A percentile compares a stretch with the other conserved stretches of the same genome.
These are phyloP conservation scores for Vesta saturnalis DNA, from an alignment of 2,888 invertebrate genomes.

Conservation along the genomic window DNA sequence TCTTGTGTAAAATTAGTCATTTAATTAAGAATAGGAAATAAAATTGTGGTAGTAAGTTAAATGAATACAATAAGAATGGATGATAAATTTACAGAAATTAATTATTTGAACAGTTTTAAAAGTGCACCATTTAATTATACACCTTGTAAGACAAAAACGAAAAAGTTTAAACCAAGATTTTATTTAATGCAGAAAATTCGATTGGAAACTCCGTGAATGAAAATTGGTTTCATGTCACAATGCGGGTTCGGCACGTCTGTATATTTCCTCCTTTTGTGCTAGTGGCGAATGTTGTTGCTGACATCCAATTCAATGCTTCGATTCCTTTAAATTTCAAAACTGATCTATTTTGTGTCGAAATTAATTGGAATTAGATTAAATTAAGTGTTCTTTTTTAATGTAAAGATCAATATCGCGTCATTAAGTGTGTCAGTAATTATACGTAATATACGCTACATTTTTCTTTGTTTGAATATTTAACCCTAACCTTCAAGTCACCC, in stretches of 20 bases:
- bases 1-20: no score
- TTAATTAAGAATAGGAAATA: no score
- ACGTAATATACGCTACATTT: not conserved
- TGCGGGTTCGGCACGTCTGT: conserved; percentile 34
- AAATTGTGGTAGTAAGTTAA: no score
- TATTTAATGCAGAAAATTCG: conserved; percentile 27
- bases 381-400: not conserved
- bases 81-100: no score
- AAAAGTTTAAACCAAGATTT: no score
- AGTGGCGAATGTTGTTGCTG: conserved; percentile 36
- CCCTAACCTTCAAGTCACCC: not conserved
- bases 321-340: conserved; percentile 34
- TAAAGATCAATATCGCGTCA: no score
- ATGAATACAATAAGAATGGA: no score
- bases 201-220: conserved; percentile 38
- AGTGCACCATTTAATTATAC: no score
- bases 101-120: no score
- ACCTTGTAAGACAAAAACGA: no score
- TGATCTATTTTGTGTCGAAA: conserved; percentile 8
- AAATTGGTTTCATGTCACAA: conserved; percentile 42
- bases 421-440: not conserved
- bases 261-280: conserved; percentile 33
- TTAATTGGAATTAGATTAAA: not conserved
- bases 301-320: conserved; percentile 38
- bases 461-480: not conserved